These are phyloP conservation scores for Bovichtus variegatus DNA, from an alignment of 2,797 vertebrate species.

Conservation along the genomic window DNA sequence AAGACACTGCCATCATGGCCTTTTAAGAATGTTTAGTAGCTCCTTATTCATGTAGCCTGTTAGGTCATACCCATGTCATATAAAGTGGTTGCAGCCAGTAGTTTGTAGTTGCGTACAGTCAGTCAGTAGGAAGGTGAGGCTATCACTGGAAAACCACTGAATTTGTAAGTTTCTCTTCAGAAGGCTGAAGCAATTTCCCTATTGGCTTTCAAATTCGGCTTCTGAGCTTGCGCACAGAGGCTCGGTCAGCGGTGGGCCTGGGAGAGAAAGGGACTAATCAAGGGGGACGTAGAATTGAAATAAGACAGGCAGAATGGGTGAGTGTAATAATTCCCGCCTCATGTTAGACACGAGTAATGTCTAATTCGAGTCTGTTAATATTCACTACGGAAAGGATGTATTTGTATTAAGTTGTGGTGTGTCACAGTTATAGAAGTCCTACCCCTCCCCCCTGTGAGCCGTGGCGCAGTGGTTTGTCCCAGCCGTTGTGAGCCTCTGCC, in stretches of 20 bases:
- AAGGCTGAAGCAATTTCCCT: constrained; percentile 45
- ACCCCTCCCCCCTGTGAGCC: constrained; percentile 29
- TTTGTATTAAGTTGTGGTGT: not conserved
- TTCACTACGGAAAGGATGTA: rapidly evolving
- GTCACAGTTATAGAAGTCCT: not conserved
- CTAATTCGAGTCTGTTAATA: rapidly evolving
- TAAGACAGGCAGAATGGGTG: not conserved
- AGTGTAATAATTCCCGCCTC: rapidly evolving
- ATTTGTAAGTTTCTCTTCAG: constrained; percentile 25
- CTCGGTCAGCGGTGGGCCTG: not conserved
- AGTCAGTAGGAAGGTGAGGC: constrained; percentile 6
- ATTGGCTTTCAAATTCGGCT: constrained; percentile 17
- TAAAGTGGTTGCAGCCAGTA: constrained; percentile 5
- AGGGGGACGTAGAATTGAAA: rapidly evolving
- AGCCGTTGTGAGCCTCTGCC: constrained; percentile 63
- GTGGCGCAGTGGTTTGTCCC: constrained; percentile 49
- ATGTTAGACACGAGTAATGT: rapidly evolving
- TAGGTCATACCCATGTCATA: not conserved
- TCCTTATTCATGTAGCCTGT: constrained; percentile 10
- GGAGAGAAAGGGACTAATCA: not conserved
- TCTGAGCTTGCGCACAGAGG: constrained; percentile 39
- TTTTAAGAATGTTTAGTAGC: not conserved
- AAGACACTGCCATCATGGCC: not conserved
- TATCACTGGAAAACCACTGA: constrained; percentile 43
- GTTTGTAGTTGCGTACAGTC: constrained; percentile 9